Evolutionary conservation across 2,113 vertebrate species (phyloP), one percentile per base, ranked within the genome.

Genomic region (Lepisosteus osseus): DNA sequence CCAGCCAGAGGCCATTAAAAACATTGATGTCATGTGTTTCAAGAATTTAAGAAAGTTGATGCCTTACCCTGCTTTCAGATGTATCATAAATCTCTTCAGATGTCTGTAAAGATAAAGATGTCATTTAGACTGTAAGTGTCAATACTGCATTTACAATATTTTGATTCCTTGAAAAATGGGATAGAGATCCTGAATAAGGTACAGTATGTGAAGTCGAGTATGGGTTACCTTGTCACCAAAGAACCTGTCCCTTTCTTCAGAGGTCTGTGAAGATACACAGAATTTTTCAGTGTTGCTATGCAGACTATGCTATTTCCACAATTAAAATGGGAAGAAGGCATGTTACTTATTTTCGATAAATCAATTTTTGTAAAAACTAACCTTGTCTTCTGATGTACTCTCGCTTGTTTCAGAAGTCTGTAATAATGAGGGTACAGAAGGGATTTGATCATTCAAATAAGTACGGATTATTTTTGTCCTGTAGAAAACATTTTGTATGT

Each of bases 71-170:
- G 56, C 63, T 61, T 51, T 74, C 72, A 1, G 67, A 63, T 11
- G 65, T 73, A 9, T 57, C 68, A 41, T 69, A 59, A 3, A 42
- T 17, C 3, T 67, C 68, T 61, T 73, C 72, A 41, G 72, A 73
- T 6, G 72, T 68, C 72, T 74, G 67, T 64, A 62, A 64, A 43
- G 8, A n/a, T 68, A 7, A 15, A 29, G 41, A 13, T 5, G 13
- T 5, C 11, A 14, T 11, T 29, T 29, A 29, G 29, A 29, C 29
- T 29, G 29, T 29, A 29, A 29, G 29, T 29, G 29, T 29, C 15
- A 17, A 17, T 17, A 17, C 15, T 17, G 15, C 15, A 17, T 17
- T 29, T 29, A 29, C 29, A 29, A 29, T 29, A 29, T 29, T 29
- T 29, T 29, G 29, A 29, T 29, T 29, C 29, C 29, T 29, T 29